Evolutionary conservation across 2,113 vertebrate genomes (phyloP), one percentile per base, ranked within the genome.

Genomic region (Thymallus thymallus): DNA sequence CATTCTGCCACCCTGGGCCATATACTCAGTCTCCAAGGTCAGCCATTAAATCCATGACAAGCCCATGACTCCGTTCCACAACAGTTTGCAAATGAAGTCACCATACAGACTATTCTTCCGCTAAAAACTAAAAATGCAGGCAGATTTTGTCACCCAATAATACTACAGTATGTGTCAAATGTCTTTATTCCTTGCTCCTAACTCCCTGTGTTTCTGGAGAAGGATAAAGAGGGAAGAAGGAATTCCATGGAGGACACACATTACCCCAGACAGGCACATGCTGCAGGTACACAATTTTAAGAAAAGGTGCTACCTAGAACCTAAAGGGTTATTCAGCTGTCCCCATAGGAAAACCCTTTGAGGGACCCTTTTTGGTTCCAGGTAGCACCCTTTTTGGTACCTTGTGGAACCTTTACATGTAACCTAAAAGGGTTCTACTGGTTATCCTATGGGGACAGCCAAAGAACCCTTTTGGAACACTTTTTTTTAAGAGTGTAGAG

Each of bases 1-100:
- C 78, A 85, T 98, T 77, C 87, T 98, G 76, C 96, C 96, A 70
- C 96, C 96, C 0, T 95, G 95, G 73, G 94, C 94, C 78, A 96
- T 98, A 81, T 94, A 94, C 55, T 90, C 95, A 0, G 85, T 93
- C 16, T 93, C 96, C 60, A 93, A 95, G 95, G 96, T 98, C 87
- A 68, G 56, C 0, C 1, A 71, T 10, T 24, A 61, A 61, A 61
- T 6, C 58, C 48, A 51, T 51, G 48, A 51, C 93, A 95, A 18
- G 12, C 48, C 48, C 48, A 51, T 51, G 48, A 51, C 48, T 51
- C 20, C 3, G 16, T 61, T 61, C 20, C 20, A 20, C 45, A 23
- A 26, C 46, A 26, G 14, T 32, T 71, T 51, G 30, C 16, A n/a
- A 60, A 60, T 22, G 1, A 60, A 22, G 56, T 60, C 56, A 6